Evolutionary conservation across 2,797 vertebrate genomes (phyloP), one percentile per base, ranked within the genome.

Genomic region (Neoniphon sammara): DNA sequence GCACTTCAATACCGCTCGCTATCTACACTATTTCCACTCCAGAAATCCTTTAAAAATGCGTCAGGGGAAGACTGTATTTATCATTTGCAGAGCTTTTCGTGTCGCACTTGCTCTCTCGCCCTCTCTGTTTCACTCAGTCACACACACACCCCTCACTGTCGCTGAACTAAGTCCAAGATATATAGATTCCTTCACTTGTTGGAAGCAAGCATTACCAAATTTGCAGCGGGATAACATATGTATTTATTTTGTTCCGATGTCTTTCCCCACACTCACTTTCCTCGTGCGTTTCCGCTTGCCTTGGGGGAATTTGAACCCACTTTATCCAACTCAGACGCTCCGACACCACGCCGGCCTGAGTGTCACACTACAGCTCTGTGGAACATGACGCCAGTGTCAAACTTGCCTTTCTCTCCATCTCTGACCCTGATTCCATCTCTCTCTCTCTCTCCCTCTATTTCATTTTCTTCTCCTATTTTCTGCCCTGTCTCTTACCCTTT

Each of bases 291-390:
- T 90, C 78, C 80, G 85, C 81, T 87, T 83, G 83, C 86, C 88
- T 85, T 73, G 62, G 84, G 88, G 86, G 84, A 91, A 92, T 88
- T 55, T 79, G 64, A 88, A 60, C 59, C 73, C 75, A 67, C 84
- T 78, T 80, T 67, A 75, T 71, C 65, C 66, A 54, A n/a, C 86
- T 87, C 77, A 77, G 81, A 73, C 79, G 52, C 79, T 81, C 81
- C 61, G 81, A 87, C 87, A 87, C 68, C 75, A 61, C 36, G 44
- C 79, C 70, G 82, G 80, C 64, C 78, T 68, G 60, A 84, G 81
- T 88, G 88, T 88, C 79, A 88, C 44, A 67, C 78, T 82, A 61
- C 77, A 78, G 79, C 47, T 73, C 79, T 72, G 50, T 72, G 80
- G 61, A 87, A 87, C 82, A 79, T 65, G 83, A 89, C 68, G 81